These are phyloP conservation scores for Leptoteleia sp. DNA, from an alignment of 1,140 invertebrate species.

Conservation along the genomic window DNA sequence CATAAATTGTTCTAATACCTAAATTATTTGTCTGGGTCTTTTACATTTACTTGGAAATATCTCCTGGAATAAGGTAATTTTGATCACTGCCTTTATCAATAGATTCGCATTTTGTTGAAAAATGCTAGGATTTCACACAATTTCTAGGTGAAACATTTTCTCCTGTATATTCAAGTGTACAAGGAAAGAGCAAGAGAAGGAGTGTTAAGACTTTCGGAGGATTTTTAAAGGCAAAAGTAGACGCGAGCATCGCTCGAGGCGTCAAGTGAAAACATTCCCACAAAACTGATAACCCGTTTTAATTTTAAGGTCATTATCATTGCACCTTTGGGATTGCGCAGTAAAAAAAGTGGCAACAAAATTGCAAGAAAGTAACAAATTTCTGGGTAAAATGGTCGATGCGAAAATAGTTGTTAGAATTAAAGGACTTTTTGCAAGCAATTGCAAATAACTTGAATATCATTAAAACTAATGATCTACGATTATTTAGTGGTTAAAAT, in stretches of 20 bases:
- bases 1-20: no score
- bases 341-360: no score
- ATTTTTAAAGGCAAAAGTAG: constrained; percentile 67
- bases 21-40: no score
- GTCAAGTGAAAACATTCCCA: constrained; percentile 66
- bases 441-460: constrained; percentile 17
- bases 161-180: constrained; percentile 33
- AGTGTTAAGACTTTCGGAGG: constrained; percentile 65
- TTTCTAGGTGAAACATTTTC: constrained; percentile 66
- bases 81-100: no score
- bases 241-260: constrained; percentile 56
- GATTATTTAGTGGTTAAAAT: background rate
- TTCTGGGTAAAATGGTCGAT: constrained; percentile 40
- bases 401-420: constrained; percentile 46
- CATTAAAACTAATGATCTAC: constrained; percentile 16
- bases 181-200: constrained; percentile 55
- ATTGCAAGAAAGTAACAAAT: constrained; percentile 26
- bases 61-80: no score
- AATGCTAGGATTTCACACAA: constrained; percentile 43
- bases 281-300: constrained; percentile 51
- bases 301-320: constrained; percentile 52
- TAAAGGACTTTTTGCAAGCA: constrained; percentile 13
- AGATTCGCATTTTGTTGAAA: no score
- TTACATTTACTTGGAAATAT: no score
- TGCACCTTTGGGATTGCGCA: constrained; percentile 21